Evolutionary conservation across 2,797 vertebrate species (phyloP).

Genomic region (Pseudomugil gertrudae): DNA sequence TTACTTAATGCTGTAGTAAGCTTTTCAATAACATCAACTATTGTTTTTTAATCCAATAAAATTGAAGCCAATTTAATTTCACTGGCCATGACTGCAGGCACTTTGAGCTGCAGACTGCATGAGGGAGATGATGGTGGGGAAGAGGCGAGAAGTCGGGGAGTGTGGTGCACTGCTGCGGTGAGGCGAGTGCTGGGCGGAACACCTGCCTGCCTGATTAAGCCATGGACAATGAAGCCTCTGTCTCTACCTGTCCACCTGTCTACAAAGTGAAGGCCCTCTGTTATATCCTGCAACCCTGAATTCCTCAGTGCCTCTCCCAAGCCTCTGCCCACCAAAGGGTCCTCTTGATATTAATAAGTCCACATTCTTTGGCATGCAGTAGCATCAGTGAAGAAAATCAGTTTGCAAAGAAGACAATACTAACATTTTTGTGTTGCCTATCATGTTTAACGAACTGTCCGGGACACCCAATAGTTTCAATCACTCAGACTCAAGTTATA

Average conservation of each 20-base stretch:
- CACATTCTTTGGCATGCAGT: slow-evolving; percentile 24
- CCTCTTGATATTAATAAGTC: slow-evolving; percentile 51
- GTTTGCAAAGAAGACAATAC: slow-evolving; percentile 10
- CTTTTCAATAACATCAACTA: slow-evolving; percentile 46
- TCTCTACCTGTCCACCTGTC: slow-evolving; percentile 82
- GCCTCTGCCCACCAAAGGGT: slow-evolving; percentile 48
- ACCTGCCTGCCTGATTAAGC: slow-evolving; percentile 80
- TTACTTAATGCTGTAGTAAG: slow-evolving; percentile 35
- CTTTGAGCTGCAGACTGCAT: slow-evolving; percentile 19
- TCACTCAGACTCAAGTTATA: slow-evolving; percentile 4
- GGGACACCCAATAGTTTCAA: slow-evolving; percentile 10
- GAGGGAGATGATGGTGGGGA: slow-evolving; percentile 24
- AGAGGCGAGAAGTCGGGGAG: slow-evolving; percentile 53
- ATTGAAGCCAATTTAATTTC: slow-evolving; percentile 54
- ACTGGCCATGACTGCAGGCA: slow-evolving; percentile 41
- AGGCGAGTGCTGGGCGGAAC: slow-evolving; percentile 62
- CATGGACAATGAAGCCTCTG: slow-evolving; percentile 77
- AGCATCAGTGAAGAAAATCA: slow-evolving; percentile 8
- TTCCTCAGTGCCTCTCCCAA: slow-evolving; percentile 68
- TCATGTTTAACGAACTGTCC: slow-evolving; percentile 7
- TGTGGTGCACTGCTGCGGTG: slow-evolving; percentile 48
- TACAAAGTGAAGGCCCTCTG: slow-evolving; percentile 58
- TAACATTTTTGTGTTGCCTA: slow-evolving; percentile 2
- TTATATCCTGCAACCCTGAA: slow-evolving; percentile 66
- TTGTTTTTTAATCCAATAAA: slow-evolving; percentile 52